phyloP scores from a whole-genome alignment of 1,140 invertebrate species.

The Ostrea denselamellosa region DNA sequence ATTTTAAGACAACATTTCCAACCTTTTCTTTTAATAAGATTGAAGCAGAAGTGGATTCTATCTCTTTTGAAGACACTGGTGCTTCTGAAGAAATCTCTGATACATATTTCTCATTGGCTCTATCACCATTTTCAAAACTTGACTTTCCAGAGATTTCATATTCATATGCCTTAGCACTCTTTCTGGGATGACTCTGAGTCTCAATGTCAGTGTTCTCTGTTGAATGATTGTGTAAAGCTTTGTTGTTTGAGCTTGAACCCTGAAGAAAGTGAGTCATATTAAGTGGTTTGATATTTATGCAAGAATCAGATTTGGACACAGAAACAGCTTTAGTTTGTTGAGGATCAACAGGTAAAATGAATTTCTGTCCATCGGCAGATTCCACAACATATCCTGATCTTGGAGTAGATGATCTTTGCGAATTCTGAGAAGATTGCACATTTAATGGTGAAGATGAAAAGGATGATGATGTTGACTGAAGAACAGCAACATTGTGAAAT shows the following conservation, averaged over 20 bases:
- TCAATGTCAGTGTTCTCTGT: background rate
- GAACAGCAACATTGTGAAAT: constrained; percentile 45
- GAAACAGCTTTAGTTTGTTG: constrained; percentile 35
- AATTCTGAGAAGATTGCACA: background rate
- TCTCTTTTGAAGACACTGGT: background rate
- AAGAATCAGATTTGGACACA: constrained; percentile 36
- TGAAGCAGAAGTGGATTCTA: background rate
- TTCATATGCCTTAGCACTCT: background rate
- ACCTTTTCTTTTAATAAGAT: background rate
- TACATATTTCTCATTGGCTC: background rate
- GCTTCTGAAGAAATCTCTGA: background rate
- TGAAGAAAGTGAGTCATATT: constrained; percentile 8
- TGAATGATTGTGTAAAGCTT: background rate
- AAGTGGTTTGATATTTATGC: constrained; percentile 23
- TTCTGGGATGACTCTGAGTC: background rate
- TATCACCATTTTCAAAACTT: background rate
- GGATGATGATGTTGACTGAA: constrained; percentile 47
- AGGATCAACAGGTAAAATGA: constrained; percentile 7
- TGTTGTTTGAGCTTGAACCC: background rate
- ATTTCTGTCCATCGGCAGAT: constrained; percentile 7
- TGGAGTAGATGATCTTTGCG: constrained; percentile 30
- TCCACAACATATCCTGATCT: constrained; percentile 34
- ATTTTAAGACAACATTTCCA: constrained; percentile 11
- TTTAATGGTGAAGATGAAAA: background rate
- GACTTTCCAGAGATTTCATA: background rate